phyloP scores from a whole-genome alignment of 2,113 vertebrate genomes.

The Apodemus sylvaticus region DNA sequence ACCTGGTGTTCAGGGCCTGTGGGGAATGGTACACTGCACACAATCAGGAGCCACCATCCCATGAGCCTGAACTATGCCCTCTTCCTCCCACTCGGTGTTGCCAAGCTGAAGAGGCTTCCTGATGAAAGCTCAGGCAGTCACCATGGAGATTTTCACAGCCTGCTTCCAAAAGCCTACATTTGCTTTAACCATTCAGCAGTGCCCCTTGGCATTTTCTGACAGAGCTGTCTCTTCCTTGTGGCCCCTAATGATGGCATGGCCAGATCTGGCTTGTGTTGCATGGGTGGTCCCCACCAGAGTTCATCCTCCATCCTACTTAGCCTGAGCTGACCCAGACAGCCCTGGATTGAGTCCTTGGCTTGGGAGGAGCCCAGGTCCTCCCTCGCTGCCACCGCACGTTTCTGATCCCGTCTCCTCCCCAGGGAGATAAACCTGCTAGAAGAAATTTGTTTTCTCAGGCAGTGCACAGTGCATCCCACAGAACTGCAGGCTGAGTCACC shows the following conservation, averaged over 20 bases:
- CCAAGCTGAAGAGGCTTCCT: neutral
- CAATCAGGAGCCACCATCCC: neutral
- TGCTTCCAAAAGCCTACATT: neutral
- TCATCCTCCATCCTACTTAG: conserved; percentile 62
- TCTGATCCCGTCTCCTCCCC: conserved; percentile 80
- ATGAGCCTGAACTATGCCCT: rapidly evolving
- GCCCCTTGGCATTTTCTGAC: neutral
- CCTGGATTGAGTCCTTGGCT: neutral
- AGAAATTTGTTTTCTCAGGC: conserved; percentile 76
- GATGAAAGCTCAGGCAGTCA: neutral
- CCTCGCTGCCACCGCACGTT: conserved; percentile 79
- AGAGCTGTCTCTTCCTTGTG: neutral
- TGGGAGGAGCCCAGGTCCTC: conserved; percentile 76
- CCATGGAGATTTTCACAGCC: neutral
- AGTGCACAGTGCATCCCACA: conserved; percentile 58
- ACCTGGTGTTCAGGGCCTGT: neutral
- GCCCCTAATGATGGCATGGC: neutral
- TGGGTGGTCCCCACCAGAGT: conserved; percentile 64
- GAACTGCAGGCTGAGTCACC: conserved; percentile 71
- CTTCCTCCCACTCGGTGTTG: neutral
- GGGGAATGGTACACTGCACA: neutral
- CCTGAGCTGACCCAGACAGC: neutral
- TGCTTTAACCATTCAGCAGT: neutral
- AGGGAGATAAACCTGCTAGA: conserved; percentile 81
- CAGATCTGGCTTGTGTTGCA: conserved; percentile 65